Conservation (phyloP, 1,140 invertebrate species). For the Holotrichia oblita region DNA sequence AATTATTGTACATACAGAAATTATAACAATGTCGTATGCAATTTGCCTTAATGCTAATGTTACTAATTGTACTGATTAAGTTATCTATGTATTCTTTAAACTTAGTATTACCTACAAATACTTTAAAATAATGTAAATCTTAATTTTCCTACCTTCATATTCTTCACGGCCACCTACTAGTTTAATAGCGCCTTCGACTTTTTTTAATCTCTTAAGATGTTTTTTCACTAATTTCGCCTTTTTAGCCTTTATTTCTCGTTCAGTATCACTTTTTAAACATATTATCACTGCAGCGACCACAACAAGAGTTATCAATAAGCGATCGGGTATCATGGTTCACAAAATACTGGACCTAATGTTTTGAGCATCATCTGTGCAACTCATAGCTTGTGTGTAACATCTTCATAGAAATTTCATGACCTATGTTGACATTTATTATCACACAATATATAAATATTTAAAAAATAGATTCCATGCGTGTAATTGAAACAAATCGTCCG, state of each 20-base stretch:
- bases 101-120: too few relatives aligned
- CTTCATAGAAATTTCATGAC: neutral
- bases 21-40: too few relatives aligned
- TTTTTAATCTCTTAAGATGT: conserved; percentile 70
- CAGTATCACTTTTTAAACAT: conserved; percentile 5
- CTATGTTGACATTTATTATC: conserved; percentile 23
- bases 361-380: neutral
- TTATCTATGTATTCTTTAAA: too few relatives aligned
- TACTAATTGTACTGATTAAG: too few relatives aligned
- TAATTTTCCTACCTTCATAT: conserved; percentile 70
- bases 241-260: conserved; percentile 46
- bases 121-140: too few relatives aligned
- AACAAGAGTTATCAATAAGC: neutral
- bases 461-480: neutral
- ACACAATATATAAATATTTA: neutral
- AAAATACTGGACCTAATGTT: neutral
- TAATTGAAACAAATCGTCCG: neutral
- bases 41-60: too few relatives aligned
- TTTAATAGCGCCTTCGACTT: conserved; percentile 74
- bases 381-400: neutral
- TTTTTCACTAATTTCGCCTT: conserved; percentile 64
- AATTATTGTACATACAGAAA: too few relatives aligned
- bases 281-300: neutral
- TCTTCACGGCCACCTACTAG: conserved; percentile 72
- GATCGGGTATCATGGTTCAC: conserved; percentile 1